These are phyloP conservation scores for Hemiprocne comata DNA, from an alignment of 2,113 vertebrate species.

Conservation along the genomic window DNA sequence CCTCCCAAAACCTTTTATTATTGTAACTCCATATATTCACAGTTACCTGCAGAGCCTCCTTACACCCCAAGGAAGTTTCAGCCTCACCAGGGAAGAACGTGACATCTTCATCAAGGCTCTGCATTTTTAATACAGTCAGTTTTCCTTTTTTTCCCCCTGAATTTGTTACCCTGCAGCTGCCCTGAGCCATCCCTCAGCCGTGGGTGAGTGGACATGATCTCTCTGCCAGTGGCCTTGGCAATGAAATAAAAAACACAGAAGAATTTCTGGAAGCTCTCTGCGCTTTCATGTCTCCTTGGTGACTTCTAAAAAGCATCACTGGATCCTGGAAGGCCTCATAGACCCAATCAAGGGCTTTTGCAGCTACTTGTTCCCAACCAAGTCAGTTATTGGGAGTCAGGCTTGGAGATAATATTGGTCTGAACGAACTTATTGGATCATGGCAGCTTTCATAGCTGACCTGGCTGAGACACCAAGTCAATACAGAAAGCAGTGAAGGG, in stretches of 20 bases:
- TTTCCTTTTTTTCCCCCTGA: not conserved
- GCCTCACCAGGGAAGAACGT: not conserved
- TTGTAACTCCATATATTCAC: fast-evolving
- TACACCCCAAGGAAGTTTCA: not conserved
- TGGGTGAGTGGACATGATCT: not conserved
- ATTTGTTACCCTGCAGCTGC: not conserved
- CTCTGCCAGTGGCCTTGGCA: not conserved
- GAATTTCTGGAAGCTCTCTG: not conserved
- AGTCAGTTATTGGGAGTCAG: not conserved
- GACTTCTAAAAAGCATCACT: not conserved
- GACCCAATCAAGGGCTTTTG: not conserved
- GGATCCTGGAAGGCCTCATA: not conserved
- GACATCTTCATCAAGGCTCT: not conserved
- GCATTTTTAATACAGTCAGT: not conserved
- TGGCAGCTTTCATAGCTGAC: not conserved
- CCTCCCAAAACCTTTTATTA: not conserved
- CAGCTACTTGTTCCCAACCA: not conserved
- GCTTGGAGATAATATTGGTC: not conserved
- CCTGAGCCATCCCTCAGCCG: not conserved
- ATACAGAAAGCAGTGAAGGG: not conserved
- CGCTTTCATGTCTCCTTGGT: not conserved
- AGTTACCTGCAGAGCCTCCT: not conserved
- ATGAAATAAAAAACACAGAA: not conserved
- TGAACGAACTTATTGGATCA: not conserved
- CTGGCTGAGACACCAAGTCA: not conserved